Base-by-base conservation (phyloP, 2,888 invertebrate genomes). In the Agrotis segetum region DNA sequence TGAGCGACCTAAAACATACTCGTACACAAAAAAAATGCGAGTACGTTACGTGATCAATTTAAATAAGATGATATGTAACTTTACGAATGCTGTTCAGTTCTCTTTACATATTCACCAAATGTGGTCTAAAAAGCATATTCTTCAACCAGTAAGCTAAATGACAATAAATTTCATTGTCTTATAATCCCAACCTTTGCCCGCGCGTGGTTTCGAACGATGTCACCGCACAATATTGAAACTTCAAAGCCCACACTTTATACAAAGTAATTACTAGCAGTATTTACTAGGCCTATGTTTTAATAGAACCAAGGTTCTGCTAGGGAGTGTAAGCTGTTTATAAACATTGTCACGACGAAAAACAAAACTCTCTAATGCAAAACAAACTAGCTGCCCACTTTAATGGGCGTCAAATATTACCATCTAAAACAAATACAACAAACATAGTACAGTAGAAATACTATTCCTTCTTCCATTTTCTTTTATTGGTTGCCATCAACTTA, bases 211-310 rank as follows among this genome's bases (percentile, higher is more conserved):
- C 16, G 6, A 52, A 52, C 19, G 47, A 74, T 53, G 40, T 49
- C 44, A 68, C 24, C 55, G 47, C 47, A 68, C 81, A 64, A 77
- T 64, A 68, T 81, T 76, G 55, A 76, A 47, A 81, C 52, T 53
- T 46, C 60, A 69, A 80, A 64, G 52, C 69, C 46, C 47, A 24
- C 46, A 52, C 69, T 47, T 77, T 69, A 56, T 49, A 34, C 63
- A 24, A 60, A 55, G 50, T 81, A 77, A 76, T 77, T 77, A 60
- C 55, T 29, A 19, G 1, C 17, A 44, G 19, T 68, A 69, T 81
- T 77, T 68, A 44, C 47, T 46, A 19, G 9, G 49, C 29, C 60
- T n/a, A 29, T 61, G 44, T 61, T 76, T 77, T 64, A 68, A 79
- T 68, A 17, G 40, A 63, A 44, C n/a, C n/a, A 29, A 59, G 14